These are phyloP conservation scores for Tyria jacobaeae DNA, from an alignment of 2,888 invertebrate genomes.

Conservation along the genomic window DNA sequence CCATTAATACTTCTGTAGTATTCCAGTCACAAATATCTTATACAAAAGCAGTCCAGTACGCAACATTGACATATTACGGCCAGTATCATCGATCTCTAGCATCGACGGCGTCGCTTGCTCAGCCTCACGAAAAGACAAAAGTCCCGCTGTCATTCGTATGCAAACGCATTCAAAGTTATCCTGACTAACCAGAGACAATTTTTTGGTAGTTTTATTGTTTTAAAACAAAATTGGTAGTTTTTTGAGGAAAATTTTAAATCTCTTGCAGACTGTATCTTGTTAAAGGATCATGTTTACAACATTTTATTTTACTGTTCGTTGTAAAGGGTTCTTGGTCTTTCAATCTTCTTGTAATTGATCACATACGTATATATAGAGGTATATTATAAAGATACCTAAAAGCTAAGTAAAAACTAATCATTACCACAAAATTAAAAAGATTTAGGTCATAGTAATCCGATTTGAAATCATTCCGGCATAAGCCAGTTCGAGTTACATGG, in stretches of 20 bases:
- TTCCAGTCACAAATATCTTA: not conserved
- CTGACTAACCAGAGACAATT: constrained; percentile 17
- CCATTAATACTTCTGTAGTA: not conserved
- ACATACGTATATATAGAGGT: no score
- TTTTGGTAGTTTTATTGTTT: no score
- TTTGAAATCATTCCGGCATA: no score
- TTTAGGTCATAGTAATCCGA: no score
- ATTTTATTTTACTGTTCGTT: no score
- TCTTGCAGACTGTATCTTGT: not conserved
- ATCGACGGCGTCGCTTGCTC: constrained; percentile 40
- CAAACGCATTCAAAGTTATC: constrained; percentile 37
- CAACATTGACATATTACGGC: not conserved
- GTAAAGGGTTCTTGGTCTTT: no score
- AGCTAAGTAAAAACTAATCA: no score
- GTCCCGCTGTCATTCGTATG: constrained; percentile 49
- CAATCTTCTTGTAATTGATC: no score
- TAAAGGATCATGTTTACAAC: not conserved
- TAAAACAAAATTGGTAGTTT: not conserved
- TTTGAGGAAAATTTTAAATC: constrained; percentile 25
- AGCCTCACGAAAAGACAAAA: constrained; percentile 29
- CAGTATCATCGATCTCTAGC: constrained; percentile 36
- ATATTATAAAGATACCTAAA: no score
- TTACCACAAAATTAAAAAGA: no score
- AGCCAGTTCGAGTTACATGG: no score
- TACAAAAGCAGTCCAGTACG: not conserved